phyloP scores from a whole-genome alignment of 2,113 vertebrate species.

The Mungos mungo region DNA sequence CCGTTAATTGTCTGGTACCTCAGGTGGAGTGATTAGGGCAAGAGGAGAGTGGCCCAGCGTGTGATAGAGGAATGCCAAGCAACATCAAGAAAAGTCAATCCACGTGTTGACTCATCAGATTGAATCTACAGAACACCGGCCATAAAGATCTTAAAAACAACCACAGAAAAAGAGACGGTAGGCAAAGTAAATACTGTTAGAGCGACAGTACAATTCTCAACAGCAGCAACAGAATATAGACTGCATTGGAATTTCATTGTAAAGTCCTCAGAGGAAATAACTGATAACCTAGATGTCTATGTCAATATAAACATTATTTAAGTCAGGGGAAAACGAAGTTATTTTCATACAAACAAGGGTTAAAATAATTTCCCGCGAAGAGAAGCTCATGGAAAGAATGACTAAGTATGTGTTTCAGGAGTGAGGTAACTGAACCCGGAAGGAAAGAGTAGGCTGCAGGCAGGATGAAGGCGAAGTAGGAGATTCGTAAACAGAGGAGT shows the following conservation, averaged over 20 bases:
- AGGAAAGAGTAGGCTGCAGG: background rate
- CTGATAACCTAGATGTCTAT: background rate
- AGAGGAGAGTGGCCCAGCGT: background rate
- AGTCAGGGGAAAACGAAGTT: background rate
- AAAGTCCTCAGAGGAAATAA: background rate
- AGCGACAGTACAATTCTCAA: background rate
- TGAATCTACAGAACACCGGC: background rate
- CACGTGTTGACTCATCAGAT: too few species aligned
- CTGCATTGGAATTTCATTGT: background rate
- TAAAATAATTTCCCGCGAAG: background rate
- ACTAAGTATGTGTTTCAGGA: background rate
- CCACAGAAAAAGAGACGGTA: background rate
- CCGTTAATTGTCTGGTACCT: background rate
- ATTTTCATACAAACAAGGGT: background rate
- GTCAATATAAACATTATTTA: background rate
- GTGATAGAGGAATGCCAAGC: background rate
- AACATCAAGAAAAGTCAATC: background rate
- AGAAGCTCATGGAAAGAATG: background rate
- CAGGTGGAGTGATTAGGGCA: background rate
- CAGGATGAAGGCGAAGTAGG: background rate
- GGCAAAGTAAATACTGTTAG: background rate
- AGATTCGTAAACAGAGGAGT: background rate
- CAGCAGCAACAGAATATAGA: background rate
- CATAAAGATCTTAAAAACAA: background rate
- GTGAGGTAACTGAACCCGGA: background rate